A percentile compares a stretch with the other conserved stretches of the same genome.
These are phyloP conservation scores for Sinocyclocheilus maitianheensis DNA, from an alignment of 2,113 vertebrate genomes.

Conservation along the genomic window DNA sequence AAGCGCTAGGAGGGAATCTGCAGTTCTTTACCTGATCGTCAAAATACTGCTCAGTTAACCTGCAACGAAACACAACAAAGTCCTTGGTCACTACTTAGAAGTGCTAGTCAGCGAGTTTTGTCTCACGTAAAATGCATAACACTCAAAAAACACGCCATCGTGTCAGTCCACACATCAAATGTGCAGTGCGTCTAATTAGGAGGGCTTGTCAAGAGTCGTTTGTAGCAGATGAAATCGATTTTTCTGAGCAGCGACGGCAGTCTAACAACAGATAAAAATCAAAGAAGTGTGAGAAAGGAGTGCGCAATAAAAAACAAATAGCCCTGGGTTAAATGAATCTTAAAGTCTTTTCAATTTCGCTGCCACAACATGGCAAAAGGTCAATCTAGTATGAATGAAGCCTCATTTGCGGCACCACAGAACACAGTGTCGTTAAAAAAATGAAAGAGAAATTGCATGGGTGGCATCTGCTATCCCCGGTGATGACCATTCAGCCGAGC, in stretches of 20 bases:
- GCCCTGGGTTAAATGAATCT: conserved; percentile 29
- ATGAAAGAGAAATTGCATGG: conserved; percentile 10
- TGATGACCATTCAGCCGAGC: conserved; percentile 34
- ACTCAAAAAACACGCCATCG: background rate
- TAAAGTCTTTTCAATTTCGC: conserved; percentile 33
- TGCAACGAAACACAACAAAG: background rate
- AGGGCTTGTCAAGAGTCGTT: conserved; percentile 1
- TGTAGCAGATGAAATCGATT: conserved; percentile 35
- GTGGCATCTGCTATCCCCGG: background rate
- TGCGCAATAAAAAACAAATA: conserved; percentile 27
- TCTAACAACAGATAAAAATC: conserved; percentile 40
- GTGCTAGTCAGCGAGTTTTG: background rate
- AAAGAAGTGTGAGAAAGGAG: conserved; percentile 30
- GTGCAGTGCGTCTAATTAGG: conserved; percentile 21
- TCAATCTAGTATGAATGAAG: conserved; percentile 41
- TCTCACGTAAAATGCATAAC: background rate
- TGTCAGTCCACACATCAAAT: conserved; percentile 11
- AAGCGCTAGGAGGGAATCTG: background rate
- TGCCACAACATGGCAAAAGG: conserved; percentile 38
- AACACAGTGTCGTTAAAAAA: background rate
- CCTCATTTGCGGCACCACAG: conserved; percentile 6
- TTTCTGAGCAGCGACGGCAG: background rate
- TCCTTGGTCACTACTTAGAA: background rate
- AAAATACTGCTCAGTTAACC: conserved; percentile 16
- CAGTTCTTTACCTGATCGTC: background rate